A percentile compares a stretch with the other conserved stretches of the same genome.
Evolutionary conservation across 2,888 invertebrate genomes (phyloP).

Genomic region (Tholera decimalis): DNA sequence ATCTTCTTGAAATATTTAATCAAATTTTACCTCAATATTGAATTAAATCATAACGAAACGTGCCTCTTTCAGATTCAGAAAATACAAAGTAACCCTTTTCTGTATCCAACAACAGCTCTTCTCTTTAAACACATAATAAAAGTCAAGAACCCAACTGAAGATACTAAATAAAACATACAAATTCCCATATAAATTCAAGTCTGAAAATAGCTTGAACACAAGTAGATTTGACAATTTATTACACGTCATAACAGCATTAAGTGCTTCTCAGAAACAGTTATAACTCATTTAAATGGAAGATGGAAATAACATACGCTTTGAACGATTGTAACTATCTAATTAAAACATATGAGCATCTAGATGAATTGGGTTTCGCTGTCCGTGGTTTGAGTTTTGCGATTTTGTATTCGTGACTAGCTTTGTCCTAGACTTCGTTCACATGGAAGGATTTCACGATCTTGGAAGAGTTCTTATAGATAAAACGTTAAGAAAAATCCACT

Average conservation of each 20-base stretch:
- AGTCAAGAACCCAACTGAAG: conserved; percentile 38
- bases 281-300: conserved; percentile 78
- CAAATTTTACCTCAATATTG: background rate
- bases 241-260: conserved; percentile 62
- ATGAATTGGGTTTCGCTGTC: conserved; percentile 31
- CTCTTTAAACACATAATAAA: conserved; percentile 54
- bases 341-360: conserved; percentile 63
- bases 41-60: conserved; percentile 9
- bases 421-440: background rate
- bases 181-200: conserved; percentile 46
- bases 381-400: conserved; percentile 38
- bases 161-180: conserved; percentile 52
- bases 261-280: conserved; percentile 74
- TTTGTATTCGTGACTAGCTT: background rate
- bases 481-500: no score
- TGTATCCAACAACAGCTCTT: conserved; percentile 34
- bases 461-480: no score
- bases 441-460: background rate
- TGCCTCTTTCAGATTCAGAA: background rate
- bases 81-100: conserved; percentile 46
- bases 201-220: conserved; percentile 53
- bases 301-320: conserved; percentile 67
- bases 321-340: conserved; percentile 75
- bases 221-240: conserved; percentile 66
- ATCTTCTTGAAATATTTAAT: background rate